A percentile compares a stretch with the other conserved stretches of the same genome.
Conservation (phyloP, 2,888 invertebrate species). For the Gymnoscelis rufifasciata region DNA sequence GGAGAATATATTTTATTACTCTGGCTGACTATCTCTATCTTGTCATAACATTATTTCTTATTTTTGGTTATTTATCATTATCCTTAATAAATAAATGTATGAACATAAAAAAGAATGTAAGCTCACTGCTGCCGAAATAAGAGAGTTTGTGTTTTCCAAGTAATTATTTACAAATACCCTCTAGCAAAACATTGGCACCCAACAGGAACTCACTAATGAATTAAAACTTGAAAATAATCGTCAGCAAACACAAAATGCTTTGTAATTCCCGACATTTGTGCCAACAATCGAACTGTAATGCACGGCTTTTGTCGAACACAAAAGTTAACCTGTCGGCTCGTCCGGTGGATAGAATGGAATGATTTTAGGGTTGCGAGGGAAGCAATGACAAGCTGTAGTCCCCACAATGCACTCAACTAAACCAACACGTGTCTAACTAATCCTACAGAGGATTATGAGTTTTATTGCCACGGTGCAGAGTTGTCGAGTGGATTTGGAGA, state of each 20-base stretch:
- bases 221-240: slow-evolving; percentile 45
- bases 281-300: slow-evolving; percentile 74
- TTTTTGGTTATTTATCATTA: no score
- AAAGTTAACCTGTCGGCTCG: slow-evolving; percentile 77
- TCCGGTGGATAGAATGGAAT: slow-evolving; percentile 67
- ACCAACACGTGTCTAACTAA: slow-evolving; percentile 30
- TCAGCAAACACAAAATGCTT: slow-evolving; percentile 63
- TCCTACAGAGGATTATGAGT: slow-evolving; percentile 27
- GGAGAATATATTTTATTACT: no score
- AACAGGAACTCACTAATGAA: slow-evolving; percentile 45
- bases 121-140: no score
- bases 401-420: slow-evolving; percentile 58
- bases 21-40: no score
- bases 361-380: slow-evolving; percentile 76
- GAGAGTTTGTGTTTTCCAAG: neutral
- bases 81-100: no score
- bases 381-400: slow-evolving; percentile 73
- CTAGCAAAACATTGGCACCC: slow-evolving; percentile 13
- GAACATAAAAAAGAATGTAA: no score
- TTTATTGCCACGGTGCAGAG: slow-evolving; percentile 27
- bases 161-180: neutral
- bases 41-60: no score
- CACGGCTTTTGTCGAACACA: slow-evolving; percentile 71
- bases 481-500: slow-evolving; percentile 5
- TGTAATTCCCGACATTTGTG: slow-evolving; percentile 75